A percentile compares a stretch with the other conserved stretches of the same genome.
These are phyloP conservation scores for Nomada goodeniana DNA, from an alignment of 2,888 invertebrate species.

Conservation along the genomic window DNA sequence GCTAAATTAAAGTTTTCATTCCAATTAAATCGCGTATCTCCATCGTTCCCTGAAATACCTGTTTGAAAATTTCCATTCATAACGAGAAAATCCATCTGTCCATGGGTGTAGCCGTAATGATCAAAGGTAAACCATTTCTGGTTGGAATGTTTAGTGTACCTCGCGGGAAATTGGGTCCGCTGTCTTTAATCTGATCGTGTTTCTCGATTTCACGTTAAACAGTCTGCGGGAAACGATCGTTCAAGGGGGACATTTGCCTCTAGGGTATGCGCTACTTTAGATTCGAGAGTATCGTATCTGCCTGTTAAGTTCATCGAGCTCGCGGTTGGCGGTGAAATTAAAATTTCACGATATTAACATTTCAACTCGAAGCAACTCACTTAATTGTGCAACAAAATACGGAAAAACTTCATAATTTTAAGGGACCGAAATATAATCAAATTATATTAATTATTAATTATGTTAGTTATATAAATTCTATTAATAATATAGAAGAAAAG, in stretches of 20 bases:
- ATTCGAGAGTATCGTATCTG: conserved; percentile 22
- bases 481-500: no score
- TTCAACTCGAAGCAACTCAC: no score
- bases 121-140: neutral
- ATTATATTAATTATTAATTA: no score
- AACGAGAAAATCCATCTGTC: neutral
- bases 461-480: no score
- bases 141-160: neutral
- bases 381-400: no score
- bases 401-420: no score
- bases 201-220: conserved; percentile 48
- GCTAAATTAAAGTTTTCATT: no score
- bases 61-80: neutral
- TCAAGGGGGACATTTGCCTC: conserved; percentile 34
- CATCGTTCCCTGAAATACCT: neutral
- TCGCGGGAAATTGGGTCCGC: conserved; percentile 13
- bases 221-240: conserved; percentile 39
- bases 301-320: conserved; percentile 8
- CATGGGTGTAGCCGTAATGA: neutral
- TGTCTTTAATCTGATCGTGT: conserved; percentile 13
- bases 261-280: conserved; percentile 17
- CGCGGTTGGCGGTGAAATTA: conserved; percentile 8
- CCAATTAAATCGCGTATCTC: neutral
- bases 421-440: no score
- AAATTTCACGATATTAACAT: neutral